These are phyloP conservation scores for Anodontia alba DNA, from an alignment of 2,888 invertebrate species.

Conservation along the genomic window DNA sequence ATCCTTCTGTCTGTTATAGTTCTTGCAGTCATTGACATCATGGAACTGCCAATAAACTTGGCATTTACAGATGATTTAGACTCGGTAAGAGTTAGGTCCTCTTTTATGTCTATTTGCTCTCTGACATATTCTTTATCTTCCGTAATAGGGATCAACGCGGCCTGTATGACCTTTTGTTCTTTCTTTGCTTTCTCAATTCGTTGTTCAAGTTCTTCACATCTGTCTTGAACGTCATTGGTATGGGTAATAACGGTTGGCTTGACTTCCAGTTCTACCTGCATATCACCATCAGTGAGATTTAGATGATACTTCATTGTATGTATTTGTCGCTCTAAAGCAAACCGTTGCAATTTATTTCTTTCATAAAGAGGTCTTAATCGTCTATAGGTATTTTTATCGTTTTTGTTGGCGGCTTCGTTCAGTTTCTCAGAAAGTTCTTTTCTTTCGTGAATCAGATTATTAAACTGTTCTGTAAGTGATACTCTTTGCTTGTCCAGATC, in stretches of 20 bases:
- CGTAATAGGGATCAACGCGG: slow-evolving; percentile 72
- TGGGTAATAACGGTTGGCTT: slow-evolving; percentile 73
- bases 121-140: slow-evolving; percentile 67
- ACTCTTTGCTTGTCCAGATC: slow-evolving; percentile 63
- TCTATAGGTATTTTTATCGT: slow-evolving; percentile 59
- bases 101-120: slow-evolving; percentile 61
- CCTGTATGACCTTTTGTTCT: slow-evolving; percentile 72
- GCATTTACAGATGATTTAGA: slow-evolving; percentile 25
- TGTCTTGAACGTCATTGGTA: slow-evolving; percentile 77
- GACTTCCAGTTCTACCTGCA: slow-evolving; percentile 72
- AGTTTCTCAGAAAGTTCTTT: slow-evolving; percentile 62
- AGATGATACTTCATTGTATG: slow-evolving; percentile 69
- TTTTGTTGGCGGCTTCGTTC: slow-evolving; percentile 54
- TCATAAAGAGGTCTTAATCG: slow-evolving; percentile 68
- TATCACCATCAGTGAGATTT: slow-evolving; percentile 68
- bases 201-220: slow-evolving; percentile 75
- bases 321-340: slow-evolving; percentile 70
- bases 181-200: slow-evolving; percentile 69
- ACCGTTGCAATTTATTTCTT: slow-evolving; percentile 74
- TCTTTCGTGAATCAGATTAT: slow-evolving; percentile 63
- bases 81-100: not conserved
- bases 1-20: not conserved
- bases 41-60: slow-evolving; percentile 38
- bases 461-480: slow-evolving; percentile 53
- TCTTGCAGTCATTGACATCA: not conserved